Base-by-base conservation (phyloP, 2,888 invertebrate species). In the Orthosia incerta region DNA sequence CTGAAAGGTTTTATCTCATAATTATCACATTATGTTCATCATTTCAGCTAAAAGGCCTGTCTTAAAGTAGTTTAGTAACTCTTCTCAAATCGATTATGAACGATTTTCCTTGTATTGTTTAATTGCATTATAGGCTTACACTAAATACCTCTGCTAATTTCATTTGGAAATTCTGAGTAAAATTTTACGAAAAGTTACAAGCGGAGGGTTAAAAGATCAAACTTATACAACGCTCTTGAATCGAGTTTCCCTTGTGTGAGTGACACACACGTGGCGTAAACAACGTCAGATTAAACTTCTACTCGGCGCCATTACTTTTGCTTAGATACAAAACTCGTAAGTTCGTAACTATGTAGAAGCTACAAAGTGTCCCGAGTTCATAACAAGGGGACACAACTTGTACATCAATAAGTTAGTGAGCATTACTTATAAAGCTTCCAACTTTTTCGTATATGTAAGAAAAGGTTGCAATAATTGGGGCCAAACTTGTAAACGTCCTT, bases 341-440 rank as follows among this genome's bases (percentile, higher is more conserved):
- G 56, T 61, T 64, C 26, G 56, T 26, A 69, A 72, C 65, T 65
- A 23, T 57, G 61, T 23, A 20, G 7, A 56, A 69, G 57, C 57
- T 64, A 51, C 16, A 15, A 78, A 74, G 45, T 61, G 59, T 56
- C 53, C 31, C 51, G 7, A 80, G 70, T 79, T 67, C 48, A 53
- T 82, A 73, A 79, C 79, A 55, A 70, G 70, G 48, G 16, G n/a
- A 66, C 11, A 60, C 3, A 82, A 70, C 71, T 77, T 82, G 45
- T 62, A 50, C 78, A 77, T 77, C 51, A 51, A 69, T 50, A 80
- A 76, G 60, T 82, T 78, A 61, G 48, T 12, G 53, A 48, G 15
- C 23, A 12, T 51, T 59, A 31, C 0, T 46, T 20, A 51, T 9
- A 12, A 3, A 46, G 62, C 18, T 5, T n/a, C 12, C 2, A 64